Evolutionary conservation across 1,140 invertebrate species (phyloP).

Genomic region (Cardiocondyla obscurior): DNA sequence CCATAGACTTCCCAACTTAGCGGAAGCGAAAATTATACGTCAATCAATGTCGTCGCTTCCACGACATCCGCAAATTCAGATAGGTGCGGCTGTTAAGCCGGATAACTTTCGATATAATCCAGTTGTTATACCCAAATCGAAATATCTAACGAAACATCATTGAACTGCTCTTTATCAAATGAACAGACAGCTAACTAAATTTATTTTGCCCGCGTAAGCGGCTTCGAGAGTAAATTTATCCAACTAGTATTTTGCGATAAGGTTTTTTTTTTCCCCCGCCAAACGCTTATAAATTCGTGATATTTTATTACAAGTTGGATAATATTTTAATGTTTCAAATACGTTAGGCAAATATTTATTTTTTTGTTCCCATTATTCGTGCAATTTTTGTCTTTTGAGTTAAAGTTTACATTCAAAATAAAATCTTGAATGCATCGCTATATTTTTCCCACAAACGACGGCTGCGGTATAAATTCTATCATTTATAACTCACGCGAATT

Average conservation of each 20-base stretch:
- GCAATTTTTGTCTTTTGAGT: not conserved
- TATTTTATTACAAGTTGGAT: not conserved
- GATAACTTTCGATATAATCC: slow-evolving; percentile 35
- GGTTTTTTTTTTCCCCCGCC: not conserved
- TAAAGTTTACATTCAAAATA: slow-evolving; percentile 15
- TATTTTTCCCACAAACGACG: not conserved
- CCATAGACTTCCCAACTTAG: slow-evolving; percentile 38
- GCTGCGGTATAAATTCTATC: not conserved
- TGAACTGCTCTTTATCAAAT: slow-evolving; percentile 40
- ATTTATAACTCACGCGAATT: not conserved
- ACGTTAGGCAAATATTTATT: slow-evolving; percentile 14
- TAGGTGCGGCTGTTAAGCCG: slow-evolving; percentile 36
- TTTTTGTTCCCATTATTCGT: not conserved
- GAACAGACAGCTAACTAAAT: slow-evolving; percentile 7
- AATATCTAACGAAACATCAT: slow-evolving; percentile 37
- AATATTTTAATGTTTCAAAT: slow-evolving; percentile 5
- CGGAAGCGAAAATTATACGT: slow-evolving; percentile 44
- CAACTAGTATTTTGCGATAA: not conserved
- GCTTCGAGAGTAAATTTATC: not conserved
- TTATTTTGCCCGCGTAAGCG: slow-evolving; percentile 1
- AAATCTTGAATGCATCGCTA: not conserved
- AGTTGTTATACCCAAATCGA: slow-evolving; percentile 29
- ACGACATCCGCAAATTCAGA: slow-evolving; percentile 44
- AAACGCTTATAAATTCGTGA: not conserved
- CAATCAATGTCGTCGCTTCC: slow-evolving; percentile 44